A percentile compares a stretch with the other conserved stretches of the same genome.
Evolutionary conservation across 1,140 invertebrate genomes (phyloP).

Genomic region (Musca vetustissima): DNA sequence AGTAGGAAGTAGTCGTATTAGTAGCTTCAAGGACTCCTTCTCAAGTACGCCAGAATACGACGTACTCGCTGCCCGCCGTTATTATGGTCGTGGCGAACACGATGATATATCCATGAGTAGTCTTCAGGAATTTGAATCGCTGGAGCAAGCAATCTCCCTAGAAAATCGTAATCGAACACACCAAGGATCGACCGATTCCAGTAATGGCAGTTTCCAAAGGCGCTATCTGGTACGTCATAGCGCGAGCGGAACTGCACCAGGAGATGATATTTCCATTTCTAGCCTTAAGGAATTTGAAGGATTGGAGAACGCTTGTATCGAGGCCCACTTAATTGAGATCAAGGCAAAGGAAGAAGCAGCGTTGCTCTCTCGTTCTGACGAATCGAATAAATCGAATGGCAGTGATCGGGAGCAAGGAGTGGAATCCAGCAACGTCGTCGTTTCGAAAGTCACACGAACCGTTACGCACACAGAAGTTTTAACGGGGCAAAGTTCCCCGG

Average conservation of each 20-base stretch:
- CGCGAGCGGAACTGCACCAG: conserved; percentile 61
- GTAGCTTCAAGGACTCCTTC: conserved; percentile 75
- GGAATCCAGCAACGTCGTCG: conserved; percentile 39
- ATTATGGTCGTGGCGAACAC: conserved; percentile 76
- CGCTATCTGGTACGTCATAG: conserved; percentile 65
- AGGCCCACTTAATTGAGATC: conserved; percentile 79
- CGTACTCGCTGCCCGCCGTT: conserved; percentile 73
- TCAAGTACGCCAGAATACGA: conserved; percentile 84
- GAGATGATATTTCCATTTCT: conserved; percentile 87
- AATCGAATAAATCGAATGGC: conserved; percentile 61
- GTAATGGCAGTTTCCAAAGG: conserved; percentile 73
- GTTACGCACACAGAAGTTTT: conserved; percentile 58
- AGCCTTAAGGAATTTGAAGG: conserved; percentile 94
- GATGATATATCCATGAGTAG: conserved; percentile 90
- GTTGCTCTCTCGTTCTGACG: conserved; percentile 65
- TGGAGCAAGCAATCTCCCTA: conserved; percentile 77
- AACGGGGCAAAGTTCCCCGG: conserved; percentile 52
- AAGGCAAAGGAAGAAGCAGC: conserved; percentile 84
- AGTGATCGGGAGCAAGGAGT: conserved; percentile 55
- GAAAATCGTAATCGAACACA: conserved; percentile 67
- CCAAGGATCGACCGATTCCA: conserved; percentile 73
- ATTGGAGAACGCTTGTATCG: conserved; percentile 83
- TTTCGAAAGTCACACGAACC: conserved; percentile 46
- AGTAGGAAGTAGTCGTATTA: conserved; percentile 74
- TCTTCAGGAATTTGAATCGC: conserved; percentile 89